Percentiles rank a stretch among this genome's conserved stretches.
These are phyloP conservation scores for Meriones psammophilus DNA, from an alignment of 2,797 vertebrate species.

Conservation along the genomic window DNA sequence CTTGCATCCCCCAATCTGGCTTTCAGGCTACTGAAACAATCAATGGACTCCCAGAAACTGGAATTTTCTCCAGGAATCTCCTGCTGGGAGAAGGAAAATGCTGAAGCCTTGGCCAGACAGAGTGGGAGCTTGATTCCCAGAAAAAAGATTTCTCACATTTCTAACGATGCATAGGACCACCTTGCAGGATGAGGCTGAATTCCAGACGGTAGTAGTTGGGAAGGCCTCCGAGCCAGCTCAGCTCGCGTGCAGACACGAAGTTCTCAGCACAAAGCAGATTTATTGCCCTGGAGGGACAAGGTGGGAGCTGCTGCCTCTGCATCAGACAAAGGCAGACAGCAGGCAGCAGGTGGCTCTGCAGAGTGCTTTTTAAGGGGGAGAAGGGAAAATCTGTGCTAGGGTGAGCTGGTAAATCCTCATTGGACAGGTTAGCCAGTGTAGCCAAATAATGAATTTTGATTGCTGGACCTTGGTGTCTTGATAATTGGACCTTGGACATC, in stretches of 20 bases:
- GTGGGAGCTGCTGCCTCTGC: neutral
- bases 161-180: no score
- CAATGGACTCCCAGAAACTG: neutral
- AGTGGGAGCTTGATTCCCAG: neutral
- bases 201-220: neutral
- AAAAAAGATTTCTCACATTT: neutral
- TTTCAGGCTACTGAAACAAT: neutral
- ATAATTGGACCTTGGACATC: neutral
- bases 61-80: neutral
- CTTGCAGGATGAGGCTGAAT: neutral
- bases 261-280: neutral
- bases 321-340: neutral
- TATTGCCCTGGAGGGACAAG: neutral
- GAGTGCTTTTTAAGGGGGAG: neutral
- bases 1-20: neutral
- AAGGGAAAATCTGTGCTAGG: neutral
- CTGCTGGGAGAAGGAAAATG: neutral
- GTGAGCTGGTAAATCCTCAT: neutral
- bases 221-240: neutral
- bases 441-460: neutral
- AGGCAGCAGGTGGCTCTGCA: neutral
- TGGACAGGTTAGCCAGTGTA: neutral
- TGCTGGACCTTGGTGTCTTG: neutral
- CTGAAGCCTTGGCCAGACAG: neutral
- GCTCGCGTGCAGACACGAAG: neutral